Percentiles rank a stretch among this genome's conserved stretches.
These are phyloP conservation scores for Erebia epiphron DNA, from an alignment of 2,888 invertebrate species.

Conservation along the genomic window DNA sequence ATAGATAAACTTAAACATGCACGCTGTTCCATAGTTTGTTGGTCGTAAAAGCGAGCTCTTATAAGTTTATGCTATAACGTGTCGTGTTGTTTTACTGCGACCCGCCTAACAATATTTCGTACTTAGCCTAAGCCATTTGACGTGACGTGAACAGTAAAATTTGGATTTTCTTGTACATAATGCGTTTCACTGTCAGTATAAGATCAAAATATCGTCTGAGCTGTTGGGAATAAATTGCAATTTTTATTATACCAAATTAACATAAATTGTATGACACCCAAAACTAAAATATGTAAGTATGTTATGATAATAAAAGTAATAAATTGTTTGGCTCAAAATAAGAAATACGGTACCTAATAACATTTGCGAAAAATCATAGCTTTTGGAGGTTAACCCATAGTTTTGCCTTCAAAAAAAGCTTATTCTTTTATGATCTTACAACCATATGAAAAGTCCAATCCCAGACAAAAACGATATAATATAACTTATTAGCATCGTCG, in stretches of 20 bases:
- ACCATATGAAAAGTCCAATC: constrained; percentile 1
- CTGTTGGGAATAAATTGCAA: not conserved
- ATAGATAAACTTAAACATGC: not conserved
- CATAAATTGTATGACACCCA: too few species aligned
- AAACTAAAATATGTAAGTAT: too few species aligned
- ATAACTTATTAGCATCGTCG: constrained; percentile 10
- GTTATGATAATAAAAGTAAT: too few species aligned
- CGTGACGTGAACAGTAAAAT: constrained; percentile 37
- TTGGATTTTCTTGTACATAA: constrained; percentile 19
- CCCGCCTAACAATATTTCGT: constrained; percentile 55
- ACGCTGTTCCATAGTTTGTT: constrained; percentile 40
- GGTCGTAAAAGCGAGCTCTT: constrained; percentile 64
- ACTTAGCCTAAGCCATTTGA: constrained; percentile 46
- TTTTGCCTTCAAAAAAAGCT: not conserved
- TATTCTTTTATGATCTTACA: not conserved
- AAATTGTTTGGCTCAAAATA: not conserved
- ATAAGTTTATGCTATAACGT: constrained; percentile 59
- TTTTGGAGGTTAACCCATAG: too few species aligned
- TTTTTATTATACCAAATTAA: too few species aligned
- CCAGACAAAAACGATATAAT: constrained; percentile 11
- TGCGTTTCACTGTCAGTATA: not conserved
- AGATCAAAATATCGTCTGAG: not conserved
- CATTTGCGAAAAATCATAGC: too few species aligned
- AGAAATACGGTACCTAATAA: not conserved
- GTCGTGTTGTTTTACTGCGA: constrained; percentile 57